Conservation (phyloP, 1,140 invertebrate species). For the Drosophila setifemur region DNA sequence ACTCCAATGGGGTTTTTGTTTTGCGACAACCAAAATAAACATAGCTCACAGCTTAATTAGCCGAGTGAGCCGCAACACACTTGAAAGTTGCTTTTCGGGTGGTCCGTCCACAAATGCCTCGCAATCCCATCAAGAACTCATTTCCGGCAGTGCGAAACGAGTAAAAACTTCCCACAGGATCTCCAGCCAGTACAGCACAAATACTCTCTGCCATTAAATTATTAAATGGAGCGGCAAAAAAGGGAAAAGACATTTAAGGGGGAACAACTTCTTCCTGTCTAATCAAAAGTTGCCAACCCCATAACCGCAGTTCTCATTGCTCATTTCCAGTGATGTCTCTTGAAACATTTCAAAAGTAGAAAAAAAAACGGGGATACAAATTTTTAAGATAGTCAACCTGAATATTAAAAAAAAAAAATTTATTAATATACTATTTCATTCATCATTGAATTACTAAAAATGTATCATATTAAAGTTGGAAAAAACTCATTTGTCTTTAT, state of each 20-base stretch:
- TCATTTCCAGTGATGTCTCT: neutral
- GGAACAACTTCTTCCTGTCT: conserved; percentile 42
- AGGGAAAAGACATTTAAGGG: conserved; percentile 7
- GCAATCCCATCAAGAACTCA: conserved; percentile 68
- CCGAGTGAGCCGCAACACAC: conserved; percentile 40
- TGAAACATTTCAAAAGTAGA: neutral
- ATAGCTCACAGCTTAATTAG: conserved; percentile 46
- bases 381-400: too few relatives aligned
- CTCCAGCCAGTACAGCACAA: conserved; percentile 38
- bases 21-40: conserved; percentile 11
- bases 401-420: too few relatives aligned
- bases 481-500: too few relatives aligned
- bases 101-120: conserved; percentile 24
- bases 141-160: conserved; percentile 43
- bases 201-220: conserved; percentile 62
- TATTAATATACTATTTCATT: too few relatives aligned
- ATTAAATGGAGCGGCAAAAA: conserved; percentile 67
- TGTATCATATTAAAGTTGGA: too few relatives aligned
- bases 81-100: conserved; percentile 43
- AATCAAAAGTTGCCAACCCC: conserved; percentile 54
- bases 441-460: too few relatives aligned
- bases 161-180: conserved; percentile 43
- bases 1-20: conserved; percentile 36
- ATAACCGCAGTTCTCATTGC: conserved; percentile 11
- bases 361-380: neutral